Conservation (phyloP, 1,140 invertebrate species). For the Chironomus tepperi region DNA sequence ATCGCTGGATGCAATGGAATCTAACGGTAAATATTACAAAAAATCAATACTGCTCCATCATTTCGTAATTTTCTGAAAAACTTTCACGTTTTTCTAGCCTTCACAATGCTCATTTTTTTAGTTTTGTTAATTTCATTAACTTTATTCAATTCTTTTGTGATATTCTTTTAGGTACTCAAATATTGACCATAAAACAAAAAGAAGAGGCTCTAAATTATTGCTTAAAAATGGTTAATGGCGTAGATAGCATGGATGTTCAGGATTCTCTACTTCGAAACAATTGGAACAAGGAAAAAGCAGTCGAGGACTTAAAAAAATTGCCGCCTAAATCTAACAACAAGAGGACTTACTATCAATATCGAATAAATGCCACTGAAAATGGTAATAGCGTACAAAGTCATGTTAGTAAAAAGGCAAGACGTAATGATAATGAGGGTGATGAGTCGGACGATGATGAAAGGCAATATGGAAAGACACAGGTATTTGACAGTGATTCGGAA, state of each 20-base stretch:
- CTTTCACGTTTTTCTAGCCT: neutral
- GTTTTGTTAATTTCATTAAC: neutral
- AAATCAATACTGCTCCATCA: neutral
- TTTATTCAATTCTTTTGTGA: neutral
- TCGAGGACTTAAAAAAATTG: constrained; percentile 32
- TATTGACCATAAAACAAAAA: neutral
- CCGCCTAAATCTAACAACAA: neutral
- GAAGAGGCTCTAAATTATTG: neutral
- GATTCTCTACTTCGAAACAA: constrained; percentile 34
- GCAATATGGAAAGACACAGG: constrained; percentile 23
- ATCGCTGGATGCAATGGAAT: neutral
- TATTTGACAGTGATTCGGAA: constrained; percentile 54
- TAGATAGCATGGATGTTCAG: constrained; percentile 33
- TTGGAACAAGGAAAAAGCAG: constrained; percentile 35
- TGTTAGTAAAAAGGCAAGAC: neutral
- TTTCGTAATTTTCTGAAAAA: constrained; percentile 1
- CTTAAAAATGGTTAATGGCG: neutral
- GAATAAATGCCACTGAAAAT: neutral
- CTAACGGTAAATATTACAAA: neutral
- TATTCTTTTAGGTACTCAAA: neutral
- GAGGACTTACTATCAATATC: neutral
- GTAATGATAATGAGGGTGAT: constrained; percentile 31
- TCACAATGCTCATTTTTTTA: neutral
- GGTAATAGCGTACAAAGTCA: neutral
- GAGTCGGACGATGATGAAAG: constrained; percentile 34